Evolutionary conservation across 1,140 invertebrate genomes (phyloP).

Genomic region (Saccostrea echinata): DNA sequence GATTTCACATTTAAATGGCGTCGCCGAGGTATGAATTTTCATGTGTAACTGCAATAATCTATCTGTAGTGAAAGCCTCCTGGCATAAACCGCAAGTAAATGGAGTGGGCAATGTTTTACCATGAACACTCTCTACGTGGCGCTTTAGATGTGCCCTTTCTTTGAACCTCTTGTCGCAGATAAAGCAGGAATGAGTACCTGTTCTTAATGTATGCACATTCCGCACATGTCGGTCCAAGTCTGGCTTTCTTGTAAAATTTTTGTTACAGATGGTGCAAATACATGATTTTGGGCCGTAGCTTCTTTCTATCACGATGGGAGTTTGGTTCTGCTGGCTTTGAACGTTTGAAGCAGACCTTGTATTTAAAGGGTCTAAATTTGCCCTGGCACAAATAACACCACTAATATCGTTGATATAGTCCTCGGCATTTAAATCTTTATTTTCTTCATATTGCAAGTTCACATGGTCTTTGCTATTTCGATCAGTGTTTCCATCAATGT

Average conservation of each 20-base stretch:
- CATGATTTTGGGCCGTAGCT: not conserved
- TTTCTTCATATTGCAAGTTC: not conserved
- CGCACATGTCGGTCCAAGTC: constrained; percentile 87
- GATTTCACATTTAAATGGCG: constrained; percentile 59
- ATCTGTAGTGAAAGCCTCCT: not conserved
- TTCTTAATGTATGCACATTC: constrained; percentile 46
- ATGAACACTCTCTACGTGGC: not conserved
- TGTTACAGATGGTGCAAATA: constrained; percentile 86
- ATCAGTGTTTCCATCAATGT: not conserved
- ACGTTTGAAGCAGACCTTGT: not conserved
- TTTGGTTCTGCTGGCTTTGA: not conserved
- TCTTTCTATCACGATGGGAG: not conserved
- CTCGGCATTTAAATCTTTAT: not conserved
- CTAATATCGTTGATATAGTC: not conserved
- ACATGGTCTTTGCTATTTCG: not conserved
- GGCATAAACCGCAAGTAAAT: not conserved
- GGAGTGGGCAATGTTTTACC: not conserved
- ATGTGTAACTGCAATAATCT: not conserved
- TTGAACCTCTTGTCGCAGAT: not conserved
- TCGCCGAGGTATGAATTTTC: constrained; percentile 45
- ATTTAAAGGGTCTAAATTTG: not conserved
- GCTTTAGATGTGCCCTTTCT: not conserved
- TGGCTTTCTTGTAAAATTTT: constrained; percentile 87
- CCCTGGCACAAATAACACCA: not conserved
- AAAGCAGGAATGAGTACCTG: constrained; percentile 65